Conservation (phyloP, 2,888 invertebrate genomes). For the Diachrysia chrysitis region DNA sequence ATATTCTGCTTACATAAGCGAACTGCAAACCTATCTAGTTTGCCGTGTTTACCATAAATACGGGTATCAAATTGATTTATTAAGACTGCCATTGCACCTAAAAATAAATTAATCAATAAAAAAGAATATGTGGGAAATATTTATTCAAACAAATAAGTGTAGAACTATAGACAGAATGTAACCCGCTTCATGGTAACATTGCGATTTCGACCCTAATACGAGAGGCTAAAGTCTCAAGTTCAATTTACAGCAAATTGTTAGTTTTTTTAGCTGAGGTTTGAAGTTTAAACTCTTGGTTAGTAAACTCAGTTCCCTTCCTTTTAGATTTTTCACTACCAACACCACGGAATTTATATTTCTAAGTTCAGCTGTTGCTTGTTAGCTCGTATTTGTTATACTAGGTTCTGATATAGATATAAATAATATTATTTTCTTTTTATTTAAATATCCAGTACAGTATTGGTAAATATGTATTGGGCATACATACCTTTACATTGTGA, state of each 20-base stretch:
- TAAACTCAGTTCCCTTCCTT: conserved; percentile 35
- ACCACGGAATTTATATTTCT: conserved; percentile 32
- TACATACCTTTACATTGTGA: too few relatives aligned
- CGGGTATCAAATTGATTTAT: too few relatives aligned
- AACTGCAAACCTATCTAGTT: too few relatives aligned
- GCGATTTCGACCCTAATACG: conserved; percentile 1
- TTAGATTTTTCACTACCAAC: conserved; percentile 45
- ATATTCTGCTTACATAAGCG: too few relatives aligned
- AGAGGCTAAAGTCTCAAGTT: conserved; percentile 42
- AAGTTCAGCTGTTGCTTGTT: background rate
- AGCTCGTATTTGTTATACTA: background rate
- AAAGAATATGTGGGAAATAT: too few relatives aligned
- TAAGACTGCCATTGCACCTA: too few relatives aligned
- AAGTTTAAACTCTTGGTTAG: conserved; percentile 32
- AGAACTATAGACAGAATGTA: background rate
- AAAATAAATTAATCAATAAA: too few relatives aligned
- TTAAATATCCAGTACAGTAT: too few relatives aligned
- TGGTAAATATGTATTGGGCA: too few relatives aligned
- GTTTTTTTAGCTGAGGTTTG: conserved; percentile 52
- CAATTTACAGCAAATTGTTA: conserved; percentile 60
- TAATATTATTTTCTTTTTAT: too few relatives aligned
- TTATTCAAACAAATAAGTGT: too few relatives aligned
- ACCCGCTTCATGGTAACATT: conserved; percentile 8
- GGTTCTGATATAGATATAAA: background rate
- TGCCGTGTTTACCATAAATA: too few relatives aligned